These are phyloP conservation scores for Fragum fragum DNA, from an alignment of 2,888 invertebrate genomes.

Conservation along the genomic window DNA sequence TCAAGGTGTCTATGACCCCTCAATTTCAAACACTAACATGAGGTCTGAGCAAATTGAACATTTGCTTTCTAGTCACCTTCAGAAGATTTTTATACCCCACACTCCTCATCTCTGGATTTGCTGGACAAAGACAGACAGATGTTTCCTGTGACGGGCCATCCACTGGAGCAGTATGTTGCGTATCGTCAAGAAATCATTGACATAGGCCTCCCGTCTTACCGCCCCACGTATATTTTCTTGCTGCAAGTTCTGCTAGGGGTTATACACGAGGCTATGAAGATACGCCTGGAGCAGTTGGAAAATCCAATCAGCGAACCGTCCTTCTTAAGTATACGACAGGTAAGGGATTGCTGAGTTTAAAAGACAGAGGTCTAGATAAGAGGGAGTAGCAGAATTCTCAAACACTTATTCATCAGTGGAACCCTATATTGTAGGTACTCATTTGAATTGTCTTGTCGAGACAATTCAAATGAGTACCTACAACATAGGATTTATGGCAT, in stretches of 20 bases:
- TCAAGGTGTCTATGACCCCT: too few species aligned
- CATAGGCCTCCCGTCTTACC: conserved; percentile 95
- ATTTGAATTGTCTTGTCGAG: too few species aligned
- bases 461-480: too few species aligned
- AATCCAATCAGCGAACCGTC: conserved; percentile 90
- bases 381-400: too few species aligned
- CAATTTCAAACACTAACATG: too few species aligned
- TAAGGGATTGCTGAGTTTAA: too few species aligned
- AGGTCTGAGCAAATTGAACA: too few species aligned
- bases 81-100: conserved; percentile 65
- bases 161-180: conserved; percentile 74
- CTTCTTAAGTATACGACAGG: conserved; percentile 94
- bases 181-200: conserved; percentile 90
- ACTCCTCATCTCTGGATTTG: conserved; percentile 72
- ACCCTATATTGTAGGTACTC: too few species aligned
- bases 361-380: too few species aligned
- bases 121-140: conserved; percentile 56
- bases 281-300: conserved; percentile 91
- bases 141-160: conserved; percentile 59
- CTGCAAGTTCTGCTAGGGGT: conserved; percentile 95
- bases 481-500: too few species aligned
- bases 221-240: conserved; percentile 94
- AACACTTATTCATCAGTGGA: too few species aligned
- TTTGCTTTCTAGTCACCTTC: conserved; percentile 44
- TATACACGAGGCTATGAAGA: conserved; percentile 95